Base-by-base conservation (phyloP, 2,797 vertebrate species). In the Coccyzus lansbergi region DNA sequence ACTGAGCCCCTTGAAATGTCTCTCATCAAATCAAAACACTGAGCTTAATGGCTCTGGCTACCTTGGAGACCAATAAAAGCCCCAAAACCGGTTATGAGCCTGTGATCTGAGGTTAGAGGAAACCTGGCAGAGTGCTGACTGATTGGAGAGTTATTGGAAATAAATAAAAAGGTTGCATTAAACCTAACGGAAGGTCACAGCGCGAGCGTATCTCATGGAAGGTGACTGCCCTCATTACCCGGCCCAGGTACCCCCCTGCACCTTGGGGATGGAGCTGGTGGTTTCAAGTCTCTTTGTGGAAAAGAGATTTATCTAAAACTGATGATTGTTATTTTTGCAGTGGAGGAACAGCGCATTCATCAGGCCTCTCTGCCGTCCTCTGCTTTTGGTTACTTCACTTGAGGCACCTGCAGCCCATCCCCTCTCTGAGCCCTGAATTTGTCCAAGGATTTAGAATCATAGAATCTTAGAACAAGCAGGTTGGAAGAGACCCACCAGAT, bases 61-160 rank as follows among this genome's bases (percentile, higher is more conserved):
- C 95, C 93, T 97, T 59, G 2, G 93, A 96, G 96, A 96, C 72
- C 95, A 95, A 97, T 97, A 96, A 97, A 95, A 94, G 90, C 86
- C 97, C 95, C 90, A 68, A 96, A 96, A 80, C 70, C 71, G 59
- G 97, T 97, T 95, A 97, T 96, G 81, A 96, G 96, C 67, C 95
- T 70, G 76, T 84, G 93, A 92, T 95, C 80, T 65, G 95, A 95
- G 97, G 95, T 96, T 91, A 95, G 91, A 92, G 94, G 95, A 88
- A 97, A 94, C 86, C 95, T 86, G 44, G 87, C 83, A 38, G 22
- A 12, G 90, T 6, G n/a, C 96, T 94, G 96, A 94, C 90, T 93
- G 95, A 96, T 92, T 94, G 93, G 93, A 85, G 96, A 95, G 90
- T 91, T 78, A 95, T 94, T 96, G 96, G 96, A 96, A 97, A 97